These are phyloP conservation scores for Phymatocera aterrima DNA, from an alignment of 2,888 invertebrate species.

Conservation along the genomic window DNA sequence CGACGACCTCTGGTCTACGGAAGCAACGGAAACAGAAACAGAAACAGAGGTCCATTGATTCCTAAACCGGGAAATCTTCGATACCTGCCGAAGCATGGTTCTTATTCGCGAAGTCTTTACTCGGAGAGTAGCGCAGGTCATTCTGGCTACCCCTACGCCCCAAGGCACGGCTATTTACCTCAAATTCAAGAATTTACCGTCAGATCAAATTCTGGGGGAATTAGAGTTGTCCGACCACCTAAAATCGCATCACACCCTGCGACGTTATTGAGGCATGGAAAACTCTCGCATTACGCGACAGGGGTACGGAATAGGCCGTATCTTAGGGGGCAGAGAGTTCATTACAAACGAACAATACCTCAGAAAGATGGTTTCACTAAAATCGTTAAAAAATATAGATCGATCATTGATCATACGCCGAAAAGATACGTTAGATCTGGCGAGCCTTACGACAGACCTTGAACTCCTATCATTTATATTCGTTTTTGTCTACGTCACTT, in stretches of 20 bases:
- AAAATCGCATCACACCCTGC: background rate
- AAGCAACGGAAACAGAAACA: background rate
- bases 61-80: background rate
- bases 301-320: background rate
- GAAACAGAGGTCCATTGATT: background rate
- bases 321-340: background rate
- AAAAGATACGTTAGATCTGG: conserved; percentile 24
- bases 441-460: background rate
- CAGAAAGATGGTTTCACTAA: conserved; percentile 17
- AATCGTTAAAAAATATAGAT: conserved; percentile 16
- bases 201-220: background rate
- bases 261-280: background rate
- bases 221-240: conserved; percentile 16
- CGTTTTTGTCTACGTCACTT: background rate
- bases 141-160: background rate
- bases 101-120: background rate
- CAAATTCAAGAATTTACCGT: conserved; percentile 5
- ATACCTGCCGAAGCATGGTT: background rate
- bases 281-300: background rate
- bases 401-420: conserved; percentile 24
- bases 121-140: background rate
- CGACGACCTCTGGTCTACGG: conserved; percentile 11
- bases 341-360: conserved; percentile 4
- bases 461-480: background rate
- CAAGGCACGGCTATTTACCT: background rate